A percentile compares a stretch with the other conserved stretches of the same genome.
These are phyloP conservation scores for Clunio marinus DNA, from an alignment of 2,888 invertebrate species.

Conservation along the genomic window DNA sequence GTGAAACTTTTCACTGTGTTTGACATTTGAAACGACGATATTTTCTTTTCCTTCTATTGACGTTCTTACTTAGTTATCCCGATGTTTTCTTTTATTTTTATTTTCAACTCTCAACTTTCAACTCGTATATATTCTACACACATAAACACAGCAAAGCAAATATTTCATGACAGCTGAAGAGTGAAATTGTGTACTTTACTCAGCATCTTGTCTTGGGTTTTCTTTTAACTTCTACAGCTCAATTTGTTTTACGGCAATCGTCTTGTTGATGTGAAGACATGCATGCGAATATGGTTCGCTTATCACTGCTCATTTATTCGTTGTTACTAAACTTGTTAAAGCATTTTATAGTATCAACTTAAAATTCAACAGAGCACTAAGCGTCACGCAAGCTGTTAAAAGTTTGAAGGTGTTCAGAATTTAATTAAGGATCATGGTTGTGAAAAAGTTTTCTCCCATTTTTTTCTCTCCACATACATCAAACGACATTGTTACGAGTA, in stretches of 20 bases:
- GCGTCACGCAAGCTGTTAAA: background rate
- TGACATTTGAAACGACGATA: background rate
- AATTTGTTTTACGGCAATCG: background rate
- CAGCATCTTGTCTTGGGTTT: background rate
- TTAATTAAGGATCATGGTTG: conserved; percentile 13
- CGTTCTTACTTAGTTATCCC: too few species aligned
- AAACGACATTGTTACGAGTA: background rate
- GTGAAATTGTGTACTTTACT: background rate
- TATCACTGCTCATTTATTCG: background rate
- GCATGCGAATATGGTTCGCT: conserved; percentile 16
- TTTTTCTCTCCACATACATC: background rate
- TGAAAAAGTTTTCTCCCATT: conserved; percentile 3
- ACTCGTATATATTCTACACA: too few species aligned
- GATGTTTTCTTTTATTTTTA: background rate
- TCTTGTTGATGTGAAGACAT: conserved; percentile 27
- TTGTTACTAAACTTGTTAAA: conserved; percentile 1
- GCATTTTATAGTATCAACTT: background rate
- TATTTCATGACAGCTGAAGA: background rate
- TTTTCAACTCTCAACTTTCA: background rate
- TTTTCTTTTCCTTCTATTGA: background rate
- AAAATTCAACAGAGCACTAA: background rate
- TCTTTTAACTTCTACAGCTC: background rate
- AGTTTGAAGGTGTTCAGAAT: background rate
- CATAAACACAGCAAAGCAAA: too few species aligned
- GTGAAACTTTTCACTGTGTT: too few species aligned